These are phyloP conservation scores for Micropoecilia bifurca DNA, from an alignment of 2,797 vertebrate species.

Conservation along the genomic window DNA sequence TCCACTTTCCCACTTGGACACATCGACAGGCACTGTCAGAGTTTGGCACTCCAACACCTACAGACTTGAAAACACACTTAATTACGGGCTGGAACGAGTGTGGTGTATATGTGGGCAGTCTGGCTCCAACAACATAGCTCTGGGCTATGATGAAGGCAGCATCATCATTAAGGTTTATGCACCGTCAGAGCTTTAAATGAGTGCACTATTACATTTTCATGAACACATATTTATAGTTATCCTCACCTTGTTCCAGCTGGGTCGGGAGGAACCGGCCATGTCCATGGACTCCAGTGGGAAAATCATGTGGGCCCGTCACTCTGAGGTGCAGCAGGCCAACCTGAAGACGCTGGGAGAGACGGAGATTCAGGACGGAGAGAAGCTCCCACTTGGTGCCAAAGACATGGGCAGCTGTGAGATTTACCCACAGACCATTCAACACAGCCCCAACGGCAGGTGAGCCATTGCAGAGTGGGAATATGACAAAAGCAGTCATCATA, in stretches of 20 bases:
- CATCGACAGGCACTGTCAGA: conserved; percentile 89
- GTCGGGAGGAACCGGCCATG: conserved; percentile 97
- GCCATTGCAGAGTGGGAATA: neutral
- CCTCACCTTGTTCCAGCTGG: conserved; percentile 81
- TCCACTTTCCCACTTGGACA: neutral
- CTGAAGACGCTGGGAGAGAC: conserved; percentile 97
- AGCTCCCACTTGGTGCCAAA: conserved; percentile 95
- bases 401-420: conserved; percentile 99
- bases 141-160: conserved; percentile 98
- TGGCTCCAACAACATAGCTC: conserved; percentile 95
- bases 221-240: neutral
- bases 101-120: conserved; percentile 96
- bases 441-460: conserved; percentile 97
- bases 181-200: neutral
- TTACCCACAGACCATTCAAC: conserved; percentile 98
- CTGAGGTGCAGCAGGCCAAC: conserved; percentile 97
- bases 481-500: neutral
- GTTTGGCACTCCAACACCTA: conserved; percentile 99
- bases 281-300: conserved; percentile 98
- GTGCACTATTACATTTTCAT: neutral
- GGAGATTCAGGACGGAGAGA: conserved; percentile 97
- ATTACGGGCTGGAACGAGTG: conserved; percentile 97
- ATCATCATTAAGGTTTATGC: conserved; percentile 95
- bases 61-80: conserved; percentile 94
- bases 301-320: conserved; percentile 98